Conservation (phyloP, 2,113 vertebrate species). For the Taxidea taxus region DNA sequence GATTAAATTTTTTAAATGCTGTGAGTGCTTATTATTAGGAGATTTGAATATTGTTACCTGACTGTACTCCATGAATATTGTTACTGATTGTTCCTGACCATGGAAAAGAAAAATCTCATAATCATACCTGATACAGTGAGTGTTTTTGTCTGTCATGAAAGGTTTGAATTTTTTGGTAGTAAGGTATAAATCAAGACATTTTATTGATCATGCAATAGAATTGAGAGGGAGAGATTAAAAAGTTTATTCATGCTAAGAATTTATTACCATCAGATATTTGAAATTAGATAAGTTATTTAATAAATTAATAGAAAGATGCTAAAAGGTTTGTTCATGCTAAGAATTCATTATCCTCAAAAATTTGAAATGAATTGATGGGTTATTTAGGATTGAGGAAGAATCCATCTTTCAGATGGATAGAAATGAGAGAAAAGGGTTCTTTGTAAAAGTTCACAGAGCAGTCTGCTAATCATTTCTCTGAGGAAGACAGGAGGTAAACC, state of each 20-base stretch:
- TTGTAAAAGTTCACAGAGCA: slow-evolving; percentile 63
- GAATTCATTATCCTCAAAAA: slow-evolving; percentile 48
- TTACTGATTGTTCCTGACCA: slow-evolving; percentile 4
- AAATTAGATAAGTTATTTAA: slow-evolving; percentile 52
- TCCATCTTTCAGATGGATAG: slow-evolving; percentile 60
- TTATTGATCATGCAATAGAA: neutral
- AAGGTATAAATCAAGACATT: slow-evolving; percentile 39
- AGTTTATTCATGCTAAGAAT: slow-evolving; percentile 49
- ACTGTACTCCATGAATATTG: slow-evolving; percentile 9
- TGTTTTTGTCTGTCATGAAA: slow-evolving; percentile 42
- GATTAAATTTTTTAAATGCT: slow-evolving; percentile 42
- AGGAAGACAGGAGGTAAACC: slow-evolving; percentile 53
- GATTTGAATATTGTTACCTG: slow-evolving; percentile 43
- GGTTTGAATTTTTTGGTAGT: slow-evolving; percentile 46
- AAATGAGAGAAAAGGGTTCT: slow-evolving; percentile 60
- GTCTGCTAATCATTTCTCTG: slow-evolving; percentile 61
- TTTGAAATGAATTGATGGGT: slow-evolving; percentile 59
- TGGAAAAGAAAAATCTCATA: slow-evolving; percentile 36
- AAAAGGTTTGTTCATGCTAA: slow-evolving; percentile 35
- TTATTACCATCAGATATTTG: slow-evolving; percentile 32
- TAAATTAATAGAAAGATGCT: slow-evolving; percentile 23
- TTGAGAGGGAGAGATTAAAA: slow-evolving; percentile 47
- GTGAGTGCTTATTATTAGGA: slow-evolving; percentile 18
- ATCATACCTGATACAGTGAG: neutral
- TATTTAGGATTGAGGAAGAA: slow-evolving; percentile 57